Percentiles rank a stretch among this genome's conserved stretches.
Evolutionary conservation across 2,888 invertebrate species (phyloP).

Genomic region (Microctonus aethiopoides): DNA sequence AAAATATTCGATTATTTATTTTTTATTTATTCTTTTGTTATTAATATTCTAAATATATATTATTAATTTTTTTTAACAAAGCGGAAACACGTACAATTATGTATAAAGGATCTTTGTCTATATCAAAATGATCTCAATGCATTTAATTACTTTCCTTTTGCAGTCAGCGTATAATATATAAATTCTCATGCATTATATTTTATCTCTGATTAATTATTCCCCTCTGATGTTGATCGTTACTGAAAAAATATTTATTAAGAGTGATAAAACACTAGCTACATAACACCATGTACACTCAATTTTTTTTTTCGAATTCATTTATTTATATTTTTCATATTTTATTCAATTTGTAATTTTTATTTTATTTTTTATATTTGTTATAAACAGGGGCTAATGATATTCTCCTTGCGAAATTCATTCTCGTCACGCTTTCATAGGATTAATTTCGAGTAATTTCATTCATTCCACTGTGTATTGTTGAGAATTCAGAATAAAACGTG

Average conservation of each 20-base stretch:
- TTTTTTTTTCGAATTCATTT: neutral
- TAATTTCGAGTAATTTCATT: neutral
- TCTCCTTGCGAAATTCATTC: neutral
- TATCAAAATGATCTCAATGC: slow-evolving; percentile 40
- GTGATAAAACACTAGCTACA: neutral
- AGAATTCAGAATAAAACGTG: neutral
- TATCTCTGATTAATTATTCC: neutral
- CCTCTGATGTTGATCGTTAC: neutral
- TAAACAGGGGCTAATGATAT: neutral
- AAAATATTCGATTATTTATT: too few species aligned
- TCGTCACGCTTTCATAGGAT: slow-evolving; percentile 10
- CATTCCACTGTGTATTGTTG: neutral
- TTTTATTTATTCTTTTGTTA: neutral
- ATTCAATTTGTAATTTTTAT: neutral
- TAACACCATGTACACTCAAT: neutral
- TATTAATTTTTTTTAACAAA: neutral
- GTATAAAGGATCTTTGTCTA: slow-evolving; percentile 39
- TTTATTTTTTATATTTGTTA: neutral
- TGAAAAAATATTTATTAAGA: neutral
- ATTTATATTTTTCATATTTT: neutral
- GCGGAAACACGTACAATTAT: slow-evolving; percentile 46
- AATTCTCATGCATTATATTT: too few species aligned
- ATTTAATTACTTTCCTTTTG: slow-evolving; percentile 45
- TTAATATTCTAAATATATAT: too few species aligned
- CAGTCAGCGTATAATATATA: slow-evolving; percentile 8